Evolutionary conservation across 2,113 vertebrate genomes (phyloP).

Genomic region (Muntiacus muntjak): DNA sequence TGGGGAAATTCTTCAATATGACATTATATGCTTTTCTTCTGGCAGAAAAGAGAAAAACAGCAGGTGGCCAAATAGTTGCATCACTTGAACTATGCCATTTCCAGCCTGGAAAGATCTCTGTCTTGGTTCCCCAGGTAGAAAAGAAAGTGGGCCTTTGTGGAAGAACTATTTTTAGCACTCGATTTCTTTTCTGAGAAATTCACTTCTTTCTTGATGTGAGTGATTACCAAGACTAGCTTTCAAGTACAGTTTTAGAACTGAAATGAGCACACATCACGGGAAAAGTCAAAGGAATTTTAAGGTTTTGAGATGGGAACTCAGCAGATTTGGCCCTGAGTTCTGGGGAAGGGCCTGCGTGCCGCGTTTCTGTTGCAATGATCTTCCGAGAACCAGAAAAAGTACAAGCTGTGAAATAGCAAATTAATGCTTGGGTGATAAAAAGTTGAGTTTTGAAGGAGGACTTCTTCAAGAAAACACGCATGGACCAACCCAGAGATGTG

Average conservation of each 20-base stretch:
- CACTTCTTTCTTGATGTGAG: conserved; percentile 18
- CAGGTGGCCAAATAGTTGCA: neutral
- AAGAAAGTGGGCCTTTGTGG: neutral
- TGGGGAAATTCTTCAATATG: neutral
- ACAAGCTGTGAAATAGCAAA: neutral
- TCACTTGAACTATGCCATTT: conserved; percentile 18
- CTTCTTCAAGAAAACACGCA: neutral
- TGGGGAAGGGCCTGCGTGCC: neutral
- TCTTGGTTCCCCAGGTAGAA: conserved; percentile 24
- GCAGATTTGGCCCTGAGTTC: neutral
- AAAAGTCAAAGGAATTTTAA: conserved; percentile 12
- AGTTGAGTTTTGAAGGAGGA: neutral
- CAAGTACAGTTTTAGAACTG: conserved; percentile 8
- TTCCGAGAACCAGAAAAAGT: neutral
- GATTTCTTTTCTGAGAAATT: conserved; percentile 35
- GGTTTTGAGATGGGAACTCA: neutral
- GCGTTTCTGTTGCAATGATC: neutral
- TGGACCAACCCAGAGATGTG: neutral
- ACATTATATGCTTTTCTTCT: conserved; percentile 18
- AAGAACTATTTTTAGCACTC: conserved; percentile 11
- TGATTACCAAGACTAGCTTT: neutral
- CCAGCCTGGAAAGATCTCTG: conserved; percentile 28
- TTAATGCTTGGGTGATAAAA: neutral
- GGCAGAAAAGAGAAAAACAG: conserved; percentile 7
- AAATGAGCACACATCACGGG: neutral